Base-by-base conservation (phyloP, 2,113 vertebrate species). In the Garra rufa region DNA sequence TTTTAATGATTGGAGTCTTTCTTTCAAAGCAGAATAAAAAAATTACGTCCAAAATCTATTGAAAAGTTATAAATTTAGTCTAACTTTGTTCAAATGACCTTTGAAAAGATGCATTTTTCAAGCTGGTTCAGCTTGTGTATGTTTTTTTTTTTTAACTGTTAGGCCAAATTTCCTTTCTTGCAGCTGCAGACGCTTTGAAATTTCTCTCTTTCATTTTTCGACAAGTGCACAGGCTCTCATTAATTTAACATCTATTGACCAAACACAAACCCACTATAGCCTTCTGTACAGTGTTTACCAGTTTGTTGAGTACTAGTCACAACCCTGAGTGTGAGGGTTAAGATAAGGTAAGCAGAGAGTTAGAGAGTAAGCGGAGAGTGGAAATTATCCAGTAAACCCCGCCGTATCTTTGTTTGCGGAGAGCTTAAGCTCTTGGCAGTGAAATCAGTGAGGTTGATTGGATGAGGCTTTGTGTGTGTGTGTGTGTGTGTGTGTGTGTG, bases 341-440 rank as follows among this genome's bases (percentile, higher is more conserved):
- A 55, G 85, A 86, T 75, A 30, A 50, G 63, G 69, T 76, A 61
- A 76, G 57, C 21, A 61, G 61, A 84, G 44, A 76, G 57, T 52
- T 55, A 14, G 30, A 26, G 46, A 77, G 70, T 70, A 28, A 70
- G 44, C 14, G 17, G 21, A 76, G 52, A 61, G 70, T 24, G 46
- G 21, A 65, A 87, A 61, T 70, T 30, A 82, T 84, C 79, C 52
- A 78, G 14, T 87, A 65, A 85, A 70, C 19, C 65, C 19, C 5
- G 14, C 28, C 28, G n/a, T 74, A 83, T 85, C 44, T 85, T 26
- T 85, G 77, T 50, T 80, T 46, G 28, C 2, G 15, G n/a, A 63
- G 28, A 63, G 61, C 65, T 85, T 74, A 85, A 74, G 41, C 67
- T 26, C 14, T 14, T 74, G 48, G 75, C 43, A 28, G 21, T 76